Conservation (phyloP, 2,797 vertebrate genomes). For the Phataginus tricuspis region DNA sequence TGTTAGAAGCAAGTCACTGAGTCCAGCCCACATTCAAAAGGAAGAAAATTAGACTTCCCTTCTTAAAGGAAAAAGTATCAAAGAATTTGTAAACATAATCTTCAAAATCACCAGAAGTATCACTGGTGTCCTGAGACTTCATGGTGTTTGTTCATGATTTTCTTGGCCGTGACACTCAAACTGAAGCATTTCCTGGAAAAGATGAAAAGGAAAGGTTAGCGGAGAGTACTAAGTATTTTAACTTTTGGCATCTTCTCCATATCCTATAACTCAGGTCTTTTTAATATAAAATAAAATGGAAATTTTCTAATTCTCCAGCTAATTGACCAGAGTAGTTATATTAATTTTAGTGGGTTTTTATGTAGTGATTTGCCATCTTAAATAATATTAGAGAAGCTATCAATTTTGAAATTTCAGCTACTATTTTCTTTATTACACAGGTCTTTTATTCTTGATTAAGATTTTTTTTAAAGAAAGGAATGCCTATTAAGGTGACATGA, state of each 20-base stretch:
- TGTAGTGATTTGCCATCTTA: neutral
- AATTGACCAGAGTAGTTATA: neutral
- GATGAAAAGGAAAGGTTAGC: neutral
- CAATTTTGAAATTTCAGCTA: neutral
- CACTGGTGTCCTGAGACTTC: neutral
- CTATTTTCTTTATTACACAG: neutral
- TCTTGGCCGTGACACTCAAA: neutral
- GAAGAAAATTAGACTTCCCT: neutral
- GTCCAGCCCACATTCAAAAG: neutral
- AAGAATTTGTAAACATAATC: neutral
- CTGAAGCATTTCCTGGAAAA: neutral
- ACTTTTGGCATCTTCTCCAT: neutral
- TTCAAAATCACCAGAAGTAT: neutral
- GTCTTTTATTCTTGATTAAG: no score
- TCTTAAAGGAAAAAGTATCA: neutral
- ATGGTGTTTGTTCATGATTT: neutral
- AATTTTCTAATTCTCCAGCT: neutral
- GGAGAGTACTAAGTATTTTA: neutral
- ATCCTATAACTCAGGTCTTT: neutral
- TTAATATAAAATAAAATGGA: neutral
- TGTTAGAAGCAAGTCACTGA: neutral
- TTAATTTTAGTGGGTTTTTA: neutral
- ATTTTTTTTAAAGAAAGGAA: neutral
- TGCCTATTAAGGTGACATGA: neutral
- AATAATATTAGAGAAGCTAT: neutral